Evolutionary conservation across 1,140 invertebrate species (phyloP).

Genomic region (Bombus vancouverensis): DNA sequence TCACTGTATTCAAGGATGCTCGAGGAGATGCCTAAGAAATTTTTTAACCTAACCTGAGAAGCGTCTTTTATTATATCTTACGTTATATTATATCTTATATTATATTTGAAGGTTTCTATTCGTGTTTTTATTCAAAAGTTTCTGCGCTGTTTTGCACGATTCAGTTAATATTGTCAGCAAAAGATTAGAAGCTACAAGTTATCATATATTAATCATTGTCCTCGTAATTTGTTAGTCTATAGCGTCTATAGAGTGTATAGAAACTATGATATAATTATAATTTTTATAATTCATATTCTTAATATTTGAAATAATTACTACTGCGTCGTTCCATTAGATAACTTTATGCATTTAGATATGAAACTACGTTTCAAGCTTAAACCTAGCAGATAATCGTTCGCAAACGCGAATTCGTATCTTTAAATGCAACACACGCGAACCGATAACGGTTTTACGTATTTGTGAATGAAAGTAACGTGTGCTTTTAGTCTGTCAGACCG

Average conservation of each 20-base stretch:
- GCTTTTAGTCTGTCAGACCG: background rate
- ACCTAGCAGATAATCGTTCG: background rate
- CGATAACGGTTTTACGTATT: background rate
- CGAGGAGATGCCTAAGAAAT: background rate
- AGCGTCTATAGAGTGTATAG: too few species aligned
- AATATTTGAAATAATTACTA: background rate
- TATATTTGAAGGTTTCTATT: too few species aligned
- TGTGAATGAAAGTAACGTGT: background rate
- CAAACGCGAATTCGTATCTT: background rate
- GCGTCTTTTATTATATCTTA: background rate
- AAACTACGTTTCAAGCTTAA: background rate
- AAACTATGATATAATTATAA: too few species aligned
- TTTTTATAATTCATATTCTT: background rate
- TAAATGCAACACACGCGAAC: background rate
- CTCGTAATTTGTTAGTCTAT: too few species aligned
- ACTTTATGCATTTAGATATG: background rate
- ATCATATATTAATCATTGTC: too few species aligned
- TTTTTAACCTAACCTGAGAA: background rate
- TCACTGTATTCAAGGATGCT: conserved; percentile 8
- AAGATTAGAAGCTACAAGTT: too few species aligned
- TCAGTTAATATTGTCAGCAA: too few species aligned
- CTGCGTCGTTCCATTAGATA: background rate
- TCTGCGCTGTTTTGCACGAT: too few species aligned
- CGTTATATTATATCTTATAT: background rate
- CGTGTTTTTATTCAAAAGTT: too few species aligned